Evolutionary conservation across 53 echinoderm and acorn worm genomes (phyloP), one percentile per base, ranked within the genome.

Genomic region (Holothuria scabra): DNA sequence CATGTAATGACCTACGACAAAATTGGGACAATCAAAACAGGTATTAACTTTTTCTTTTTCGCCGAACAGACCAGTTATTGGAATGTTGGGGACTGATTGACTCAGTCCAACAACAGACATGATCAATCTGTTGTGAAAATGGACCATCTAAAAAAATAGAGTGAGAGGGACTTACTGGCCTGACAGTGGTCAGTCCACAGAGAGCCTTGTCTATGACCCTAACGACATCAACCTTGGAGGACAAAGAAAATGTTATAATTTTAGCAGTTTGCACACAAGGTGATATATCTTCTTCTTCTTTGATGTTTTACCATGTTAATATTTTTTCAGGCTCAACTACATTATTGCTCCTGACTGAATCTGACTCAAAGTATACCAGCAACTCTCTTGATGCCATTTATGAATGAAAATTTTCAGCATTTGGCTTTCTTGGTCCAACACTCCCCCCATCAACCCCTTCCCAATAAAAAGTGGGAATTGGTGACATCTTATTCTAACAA

Each of bases 161-260:
- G 31, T 14, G 64, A 65, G 72, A 44, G 48, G 72, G 72, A 72
- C 72, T 72, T 72, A 72, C 72, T 72, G 72, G 72, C 72, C 72
- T 46, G 72, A 44, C 46, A 72, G 46, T 72, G 72, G 72, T 72
- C 72, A 72, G 72, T 72, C 72, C 34, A 44, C 72, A 72, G 72
- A 48, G 46, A 46, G 72, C 46, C 41, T 44, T 41, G 46, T 71
- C 71, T 71, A 71, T 71, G 41, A 71, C 44, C n/a, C 30, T 72
- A 72, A 26, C n/a, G n/a, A 48, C 44, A 46, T 24, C 25, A 72
- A 44, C 72, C 48, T 65, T 72, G 46, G 37, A 44, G 72, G 72
- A 72, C 72, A 72, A 72, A 72, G 46, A 72, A 72, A 72, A 72
- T 20, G 72, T 72, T 72, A 23, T 23, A 26, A 72, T 46, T 38